Percentiles rank a stretch among this genome's conserved stretches.
Conservation (phyloP, 2,113 vertebrate species). For the Centropristis striata region DNA sequence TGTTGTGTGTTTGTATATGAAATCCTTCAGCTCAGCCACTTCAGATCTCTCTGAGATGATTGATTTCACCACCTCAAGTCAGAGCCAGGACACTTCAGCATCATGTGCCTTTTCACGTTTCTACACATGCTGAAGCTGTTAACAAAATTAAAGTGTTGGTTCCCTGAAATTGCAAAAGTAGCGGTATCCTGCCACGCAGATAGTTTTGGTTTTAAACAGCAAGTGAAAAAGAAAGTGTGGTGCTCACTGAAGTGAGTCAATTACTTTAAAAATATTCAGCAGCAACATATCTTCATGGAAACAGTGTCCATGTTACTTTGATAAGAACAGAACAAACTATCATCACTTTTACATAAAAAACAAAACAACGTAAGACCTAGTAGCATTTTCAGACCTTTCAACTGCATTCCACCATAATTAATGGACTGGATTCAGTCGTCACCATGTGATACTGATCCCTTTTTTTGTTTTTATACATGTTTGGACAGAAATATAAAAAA, state of each 20-base stretch:
- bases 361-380: no score
- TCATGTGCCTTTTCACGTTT: not conserved
- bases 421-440: not conserved
- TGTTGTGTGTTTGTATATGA: slow-evolving; percentile 42
- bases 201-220: no score
- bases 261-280: no score
- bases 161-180: not conserved
- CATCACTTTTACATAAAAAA: no score
- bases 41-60: slow-evolving; percentile 9
- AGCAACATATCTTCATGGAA: not conserved
- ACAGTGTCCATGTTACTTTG: not conserved
- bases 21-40: slow-evolving; percentile 27
- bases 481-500: no score
- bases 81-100: slow-evolving; percentile 8
- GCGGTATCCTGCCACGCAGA: no score
- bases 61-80: not conserved
- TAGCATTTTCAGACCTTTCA: not conserved
- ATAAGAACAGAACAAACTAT: no score
- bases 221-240: no score
- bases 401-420: not conserved
- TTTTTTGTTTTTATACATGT: no score
- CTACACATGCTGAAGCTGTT: not conserved
- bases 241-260: no score
- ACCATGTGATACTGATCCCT: no score
- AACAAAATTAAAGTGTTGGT: not conserved